Base-by-base conservation (phyloP, 35 echinoderm and acorn worm species). In the Holothuria glaberrima region DNA sequence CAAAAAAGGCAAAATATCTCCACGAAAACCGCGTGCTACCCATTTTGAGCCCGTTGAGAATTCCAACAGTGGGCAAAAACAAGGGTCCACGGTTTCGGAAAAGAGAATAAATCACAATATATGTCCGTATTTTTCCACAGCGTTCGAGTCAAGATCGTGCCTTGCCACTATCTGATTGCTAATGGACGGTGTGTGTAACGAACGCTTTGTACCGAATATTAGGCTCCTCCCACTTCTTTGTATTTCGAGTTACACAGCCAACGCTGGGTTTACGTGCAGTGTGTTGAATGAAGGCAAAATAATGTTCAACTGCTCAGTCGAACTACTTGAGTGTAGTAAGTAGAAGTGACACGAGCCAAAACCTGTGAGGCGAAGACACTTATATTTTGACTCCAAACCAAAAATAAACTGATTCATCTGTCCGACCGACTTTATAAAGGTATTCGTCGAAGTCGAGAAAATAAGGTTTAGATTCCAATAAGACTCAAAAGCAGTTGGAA, bases 1-100 rank as follows among this genome's bases (percentile, higher is more conserved):
- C 85, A 68, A 87, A 87, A 87, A 87, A 87, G 85, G 85, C 85
- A 84, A 84, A 56, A 87, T 87, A 87, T 87, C 85, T 87, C 60
- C 85, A 87, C 60, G 61, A 87, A 38, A 87, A 69, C 65, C 85
- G 85, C 31, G 85, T 67, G 60, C 63, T 28, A 87, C 65, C 85
- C 85, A 87, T 87, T 87, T 70, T 87, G 34, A 71, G 66, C 85
- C 85, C 85, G 85, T 71, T 87, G 32, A 48, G 80, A 62, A 84
- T 58, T 84, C 80, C 80, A 84, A 84, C 80, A 84, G 80, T 84
- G 80, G 80, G 80, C 80, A 84, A 84, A 84, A 84, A 35, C 30
- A 84, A 60, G 80, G 80, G 80, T 84, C 80, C 80, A 87, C 60
- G 66, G 85, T 65, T 71, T 59, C 85, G 62, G 67, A 87, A 87